Evolutionary conservation across 1,140 invertebrate genomes (phyloP), one percentile per base, ranked within the genome.

Genomic region (Pemphigus obesinymphae): DNA sequence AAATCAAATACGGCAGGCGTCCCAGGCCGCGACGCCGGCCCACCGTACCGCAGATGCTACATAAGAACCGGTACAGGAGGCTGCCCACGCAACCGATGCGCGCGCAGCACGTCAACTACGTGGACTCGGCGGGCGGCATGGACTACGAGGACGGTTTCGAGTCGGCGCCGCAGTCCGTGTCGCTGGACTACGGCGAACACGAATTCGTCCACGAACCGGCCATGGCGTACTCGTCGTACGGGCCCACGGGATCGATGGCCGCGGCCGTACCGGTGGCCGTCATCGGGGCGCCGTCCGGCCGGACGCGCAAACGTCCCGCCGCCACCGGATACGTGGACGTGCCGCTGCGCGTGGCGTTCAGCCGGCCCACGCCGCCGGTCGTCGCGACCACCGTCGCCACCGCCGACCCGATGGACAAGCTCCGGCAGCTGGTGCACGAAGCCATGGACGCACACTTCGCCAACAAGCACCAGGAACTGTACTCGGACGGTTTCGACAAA

Each of bases 371-470:
- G 11, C 34, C 55, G 8, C 0, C 55, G 15, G 15, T 5, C 5
- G 17, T 20, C 15, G n/a, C 11, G 3, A 4, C n/a, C 29, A 26
- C 1, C 31, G n/a, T 26, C 15, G 8, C 8, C 17, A 5, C 6
- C 0, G 53, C 26, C 55, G 53, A 78, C 15, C 34, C 55, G 34
- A 63, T 63, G 55, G 55, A 80, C 3, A 63, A 80, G 37, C 53
- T 80, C n/a, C 40, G 17, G 10, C 76, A 63, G 26, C 3, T 80
- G 50, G 76, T 80, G 26, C 76, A 80, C 34, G 53, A 80, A 8
- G 76, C 76, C 8, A 80, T 80, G 76, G 55, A 63, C 34, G 55
- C 45, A 17, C 76, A 80, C 17, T 80, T 80, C 17, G 76, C 76
- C 55, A 80, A 4, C 23, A 5, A 37, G 5, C 76, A 63, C 26